Base-by-base conservation (phyloP, 2,888 invertebrate species). In the Chrysolina oricalcia region DNA sequence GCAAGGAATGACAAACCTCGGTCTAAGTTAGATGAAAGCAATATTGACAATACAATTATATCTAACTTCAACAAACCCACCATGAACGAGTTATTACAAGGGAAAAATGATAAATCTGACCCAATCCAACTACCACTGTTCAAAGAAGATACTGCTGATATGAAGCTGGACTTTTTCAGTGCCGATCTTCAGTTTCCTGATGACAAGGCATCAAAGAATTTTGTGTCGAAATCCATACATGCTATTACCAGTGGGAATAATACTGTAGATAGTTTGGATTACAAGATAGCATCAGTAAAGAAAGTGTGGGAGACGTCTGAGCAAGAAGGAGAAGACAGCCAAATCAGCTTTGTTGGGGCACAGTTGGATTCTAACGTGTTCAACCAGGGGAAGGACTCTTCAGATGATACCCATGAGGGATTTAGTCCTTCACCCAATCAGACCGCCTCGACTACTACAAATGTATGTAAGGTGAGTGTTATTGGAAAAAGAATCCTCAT, bases 251-350 rank as follows among this genome's bases (percentile, higher is more conserved):
- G 92, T 64, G 92, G 94, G 71, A 95, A 95, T 82, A 93, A 95
- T 79, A 95, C 96, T 50, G 97, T 97, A 50, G 98, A 98, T 89
- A 87, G 87, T 17, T 92, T 98, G 81, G 97, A 97, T 90, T 93
- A 96, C 90, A 98, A 98, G 90, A 97, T 98, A 83, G 97, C 97
- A 48, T 96, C 97, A 79, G 97, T 97, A 62, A 98, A 98, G 89
- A 96, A 95, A 79, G 94, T 95, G 19, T 96, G 96, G 96, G 96
- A 96, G 85, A 83, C 84, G 0, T 80, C 92, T 88, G 79, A 82
- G 65, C 84, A 94, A 93, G 93, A 93, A 50, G 74, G 72, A 19
- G 83, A 83, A 59, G 83, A 83, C 35, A 77, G 48, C 68, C 80
- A 80, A 46, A 77, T 81, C 21, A 78, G 70, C 43, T 82, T 83